Evolutionary conservation across 2,888 invertebrate genomes (phyloP), one percentile per base, ranked within the genome.

Genomic region (Aphelenchoides bicaudatus): DNA sequence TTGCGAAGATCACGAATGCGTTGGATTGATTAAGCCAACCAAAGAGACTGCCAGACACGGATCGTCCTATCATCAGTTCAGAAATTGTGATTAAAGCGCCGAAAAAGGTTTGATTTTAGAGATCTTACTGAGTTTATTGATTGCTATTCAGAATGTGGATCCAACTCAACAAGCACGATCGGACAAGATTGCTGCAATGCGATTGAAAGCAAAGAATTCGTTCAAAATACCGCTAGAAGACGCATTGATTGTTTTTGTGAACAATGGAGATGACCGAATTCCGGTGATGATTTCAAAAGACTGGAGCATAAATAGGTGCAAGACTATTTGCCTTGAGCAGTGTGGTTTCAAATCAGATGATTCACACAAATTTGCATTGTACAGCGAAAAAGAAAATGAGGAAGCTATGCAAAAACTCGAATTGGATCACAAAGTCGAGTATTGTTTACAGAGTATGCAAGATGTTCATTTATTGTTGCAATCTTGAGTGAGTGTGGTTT

Each of bases 1-100:
- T 6, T 62, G 59, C 30, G 59, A 59, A 28, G 62, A 59, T 28
- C 59, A 59, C 34, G 34, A 62, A n/a, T 59, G 59, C 25, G 58
- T 21, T 30, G 4, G 21, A 2, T 28, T 55, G 3, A 59, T 13
- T 29, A 23, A 54, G 29, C 6, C 25, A 23, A 30, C 52, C 13
- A 25, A 21, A 2, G 19, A n/a, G 16, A 8, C 39, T n/a, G 23
- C 29, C 16, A n/a, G n/a, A n/a, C n/a, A n/a, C n/a, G n/a, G n/a
- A n/a, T n/a, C 10, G 43, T 3, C 27, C 27, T 1, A 2, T n/a
- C 19, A 51, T 37, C 13, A 23, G n/a, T 8, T 28, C 37, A 8
- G 52, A 21, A 6, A 13, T 28, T 8, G 13, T 13, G 2, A 28
- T 51, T n/a, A 51, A 51, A 28, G 52, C 38, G 16, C 52, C 52